Base-by-base conservation (phyloP, 2,113 vertebrate genomes). In the Phylloscopus trochilus region DNA sequence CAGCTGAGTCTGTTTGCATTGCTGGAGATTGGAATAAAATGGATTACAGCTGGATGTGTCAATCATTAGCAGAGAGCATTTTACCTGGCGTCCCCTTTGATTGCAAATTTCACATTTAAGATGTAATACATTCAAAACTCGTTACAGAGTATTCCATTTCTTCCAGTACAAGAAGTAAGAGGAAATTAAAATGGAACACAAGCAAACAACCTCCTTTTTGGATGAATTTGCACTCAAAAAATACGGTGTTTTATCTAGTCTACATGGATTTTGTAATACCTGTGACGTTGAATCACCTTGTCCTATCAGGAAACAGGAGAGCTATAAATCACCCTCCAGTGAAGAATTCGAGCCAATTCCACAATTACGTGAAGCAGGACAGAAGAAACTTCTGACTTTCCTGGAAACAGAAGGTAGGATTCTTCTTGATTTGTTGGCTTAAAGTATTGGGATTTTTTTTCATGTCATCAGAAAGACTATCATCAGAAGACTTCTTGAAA, bases 231-330 rank as follows among this genome's bases (percentile, higher is more conserved):
- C 1, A 0, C 20, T 37, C 59, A 47, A 80, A 41, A 80, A 83
- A 58, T 37, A n/a, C 0, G 0, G 6, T 11, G 15, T 20, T 85
- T 46, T 77, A 27, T 24, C 51, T 64, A 46, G 77, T 70, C 35
- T 30, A 19, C 12, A 11, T 89, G 53, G 55, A 62, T 88, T 69
- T 81, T 68, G 30, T 39, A 92, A 66, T 66, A 67, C 49, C 37
- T 81, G 73, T 93, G 90, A 96, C 3, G 4, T 19, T 89, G 93
- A 95, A 51, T 96, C 91, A 95, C 81, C n/a, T 88, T 72, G 21
- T 70, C 68, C 72, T 78, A 88, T 92, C 83, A 97, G 95, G 92
- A 97, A 96, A 56, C 58, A 90, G 59, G 60, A 60, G 77, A 93
- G 30, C 41, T 92, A 97, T 95, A 96, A 94, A 94, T 62, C 8